Base-by-base conservation (phyloP, 2,888 invertebrate species). In the Drosophila tripunctata region DNA sequence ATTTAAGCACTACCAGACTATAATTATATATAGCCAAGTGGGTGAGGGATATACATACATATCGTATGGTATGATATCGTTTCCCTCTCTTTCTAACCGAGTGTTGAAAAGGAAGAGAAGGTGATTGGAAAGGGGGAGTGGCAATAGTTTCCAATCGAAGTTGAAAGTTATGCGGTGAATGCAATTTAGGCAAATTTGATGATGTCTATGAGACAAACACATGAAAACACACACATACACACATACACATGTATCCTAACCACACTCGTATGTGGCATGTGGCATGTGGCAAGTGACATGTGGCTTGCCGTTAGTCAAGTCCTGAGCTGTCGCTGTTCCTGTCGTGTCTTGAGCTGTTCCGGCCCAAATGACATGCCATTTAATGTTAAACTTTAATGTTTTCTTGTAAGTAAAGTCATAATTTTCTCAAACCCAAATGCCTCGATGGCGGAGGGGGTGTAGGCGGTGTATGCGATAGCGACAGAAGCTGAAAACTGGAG, bases 281-380 rank as follows among this genome's bases (percentile, higher is more conserved):
- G 64, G 45, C 56, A 68, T 69, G 70, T 75, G 56, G 68, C 70
- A 68, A 54, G 71, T 75, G 72, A 61, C 75, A 73, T 75, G 72
- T 75, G 72, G 72, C 75, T 60, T 61, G 72, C 71, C 71, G 72
- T 70, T 73, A 73, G 72, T 73, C 72, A 75, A 69, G 40, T 38
- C 19, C 40, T 50, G 60, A 31, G 57, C 66, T 50, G 66, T 12
- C 44, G 33, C 60, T 36, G 44, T 41, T 48, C 22, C 41, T 75
- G 69, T 63, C 75, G 72, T 72, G 72, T 70, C 75, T 73, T 75
- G 75, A 73, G 72, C 72, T 54, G 56, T 65, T 73, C 60, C 71
- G 71, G 57, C 66, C 67, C 75, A 88, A 89, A 89, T 89, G 89
- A 87, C 86, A 89, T 84, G 85, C 85, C 87, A 88, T 89, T 90